Evolutionary conservation across 2,888 invertebrate species (phyloP).

Genomic region (Noctua pronuba): DNA sequence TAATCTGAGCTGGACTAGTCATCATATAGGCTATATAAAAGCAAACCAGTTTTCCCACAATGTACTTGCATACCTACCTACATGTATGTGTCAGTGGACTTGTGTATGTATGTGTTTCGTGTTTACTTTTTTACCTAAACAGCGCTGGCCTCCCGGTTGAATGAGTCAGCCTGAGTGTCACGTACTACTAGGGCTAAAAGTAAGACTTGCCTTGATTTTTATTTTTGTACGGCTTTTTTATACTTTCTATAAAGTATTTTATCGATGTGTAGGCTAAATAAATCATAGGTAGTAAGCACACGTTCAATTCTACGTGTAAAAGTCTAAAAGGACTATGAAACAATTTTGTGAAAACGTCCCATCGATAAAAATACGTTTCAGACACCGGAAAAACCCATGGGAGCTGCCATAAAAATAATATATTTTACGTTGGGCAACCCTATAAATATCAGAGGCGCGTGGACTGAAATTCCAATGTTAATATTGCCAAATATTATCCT

Average conservation of each 20-base stretch:
- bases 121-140: slow-evolving; percentile 66
- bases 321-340: not conserved
- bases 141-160: slow-evolving; percentile 43
- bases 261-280: not conserved
- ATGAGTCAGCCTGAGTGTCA: slow-evolving; percentile 56
- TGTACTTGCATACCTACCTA: slow-evolving; percentile 7
- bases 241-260: not conserved
- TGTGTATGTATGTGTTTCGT: slow-evolving; percentile 32
- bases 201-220: slow-evolving; percentile 20
- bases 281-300: not conserved
- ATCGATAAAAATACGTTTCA: slow-evolving; percentile 11
- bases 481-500: slow-evolving; percentile 55
- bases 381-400: not conserved
- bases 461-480: slow-evolving; percentile 39
- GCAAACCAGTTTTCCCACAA: slow-evolving; percentile 44
- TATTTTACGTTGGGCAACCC: not conserved
- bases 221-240: slow-evolving; percentile 1
- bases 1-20: slow-evolving; percentile 34
- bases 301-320: not conserved
- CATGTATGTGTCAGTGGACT: slow-evolving; percentile 45
- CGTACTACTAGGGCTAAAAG: slow-evolving; percentile 31
- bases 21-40: slow-evolving; percentile 28
- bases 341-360: not conserved
- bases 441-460: slow-evolving; percentile 25
- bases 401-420: not conserved